Percentiles rank a stretch among this genome's conserved stretches.
phyloP scores from a whole-genome alignment of 2,797 vertebrate species.

The Neoniphon sammara region DNA sequence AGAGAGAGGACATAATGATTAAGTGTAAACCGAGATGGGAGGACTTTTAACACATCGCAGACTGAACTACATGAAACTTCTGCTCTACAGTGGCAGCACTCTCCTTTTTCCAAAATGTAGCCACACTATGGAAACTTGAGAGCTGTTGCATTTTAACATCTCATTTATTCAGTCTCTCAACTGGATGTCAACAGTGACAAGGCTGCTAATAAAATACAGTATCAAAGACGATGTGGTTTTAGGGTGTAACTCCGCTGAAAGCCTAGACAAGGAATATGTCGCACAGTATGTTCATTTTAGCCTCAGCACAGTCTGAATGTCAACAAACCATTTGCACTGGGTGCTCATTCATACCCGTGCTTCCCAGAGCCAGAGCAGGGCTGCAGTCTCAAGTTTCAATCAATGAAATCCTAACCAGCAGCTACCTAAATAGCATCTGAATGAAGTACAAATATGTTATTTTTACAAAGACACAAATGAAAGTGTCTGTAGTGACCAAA shows the following conservation, averaged over 20 bases:
- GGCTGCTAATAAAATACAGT: slow-evolving; percentile 57
- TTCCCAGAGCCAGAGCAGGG: slow-evolving; percentile 39
- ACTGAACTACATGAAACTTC: slow-evolving; percentile 37
- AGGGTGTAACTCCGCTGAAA: slow-evolving; percentile 53
- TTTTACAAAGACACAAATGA: not conserved
- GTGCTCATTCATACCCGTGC: slow-evolving; percentile 54
- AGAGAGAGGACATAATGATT: slow-evolving; percentile 58
- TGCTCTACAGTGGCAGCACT: slow-evolving; percentile 41
- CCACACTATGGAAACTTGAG: slow-evolving; percentile 49
- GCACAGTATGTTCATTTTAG: slow-evolving; percentile 36
- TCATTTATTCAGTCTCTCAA: slow-evolving; percentile 35
- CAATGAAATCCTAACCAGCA: slow-evolving; percentile 44
- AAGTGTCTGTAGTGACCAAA: no score
- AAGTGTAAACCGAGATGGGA: slow-evolving; percentile 64
- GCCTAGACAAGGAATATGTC: slow-evolving; percentile 45
- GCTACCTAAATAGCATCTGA: slow-evolving; percentile 22
- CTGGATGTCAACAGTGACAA: slow-evolving; percentile 31
- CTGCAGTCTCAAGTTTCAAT: slow-evolving; percentile 51
- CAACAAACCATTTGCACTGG: slow-evolving; percentile 62
- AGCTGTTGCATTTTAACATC: slow-evolving; percentile 50
- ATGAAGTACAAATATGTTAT: slow-evolving; percentile 32
- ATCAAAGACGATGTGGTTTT: slow-evolving; percentile 61
- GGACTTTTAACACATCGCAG: slow-evolving; percentile 53
- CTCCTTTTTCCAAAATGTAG: slow-evolving; percentile 10
- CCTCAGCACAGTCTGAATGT: slow-evolving; percentile 58